Conservation (phyloP, 1,140 invertebrate species). For the Aphaenogaster floridana region DNA sequence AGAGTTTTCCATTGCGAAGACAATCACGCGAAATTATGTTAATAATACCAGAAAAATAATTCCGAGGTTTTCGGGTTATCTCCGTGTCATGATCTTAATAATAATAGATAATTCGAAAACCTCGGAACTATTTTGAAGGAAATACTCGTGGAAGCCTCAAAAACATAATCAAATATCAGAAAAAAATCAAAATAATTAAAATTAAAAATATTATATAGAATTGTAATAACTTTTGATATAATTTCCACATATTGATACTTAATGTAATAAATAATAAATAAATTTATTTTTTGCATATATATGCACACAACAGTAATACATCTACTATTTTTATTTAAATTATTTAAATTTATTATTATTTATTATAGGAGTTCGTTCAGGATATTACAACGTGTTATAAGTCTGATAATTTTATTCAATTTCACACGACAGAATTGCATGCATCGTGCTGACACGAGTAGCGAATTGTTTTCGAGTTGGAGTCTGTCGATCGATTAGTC, state of each 20-base stretch:
- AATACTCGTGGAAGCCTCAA: too few species aligned
- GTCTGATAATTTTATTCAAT: not conserved
- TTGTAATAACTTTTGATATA: not conserved
- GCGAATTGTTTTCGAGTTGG: constrained; percentile 13
- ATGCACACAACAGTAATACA: not conserved
- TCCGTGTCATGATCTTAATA: too few species aligned
- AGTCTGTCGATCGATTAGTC: not conserved
- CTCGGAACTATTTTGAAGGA: too few species aligned
- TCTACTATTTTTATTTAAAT: not conserved
- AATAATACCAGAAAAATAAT: not conserved
- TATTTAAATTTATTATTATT: constrained; percentile 24
- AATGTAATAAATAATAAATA: not conserved
- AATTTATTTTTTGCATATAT: not conserved
- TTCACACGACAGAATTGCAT: not conserved
- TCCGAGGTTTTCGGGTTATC: too few species aligned
- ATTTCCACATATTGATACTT: not conserved
- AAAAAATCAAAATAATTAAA: not conserved
- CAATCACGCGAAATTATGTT: not conserved
- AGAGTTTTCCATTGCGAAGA: not conserved
- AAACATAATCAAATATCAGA: too few species aligned
- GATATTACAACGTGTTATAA: not conserved
- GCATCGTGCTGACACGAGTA: not conserved
- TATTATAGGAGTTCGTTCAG: not conserved
- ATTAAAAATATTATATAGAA: not conserved
- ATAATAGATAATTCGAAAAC: too few species aligned